Base-by-base conservation (phyloP, 1,140 invertebrate species). In the Ectropis grisescens region DNA sequence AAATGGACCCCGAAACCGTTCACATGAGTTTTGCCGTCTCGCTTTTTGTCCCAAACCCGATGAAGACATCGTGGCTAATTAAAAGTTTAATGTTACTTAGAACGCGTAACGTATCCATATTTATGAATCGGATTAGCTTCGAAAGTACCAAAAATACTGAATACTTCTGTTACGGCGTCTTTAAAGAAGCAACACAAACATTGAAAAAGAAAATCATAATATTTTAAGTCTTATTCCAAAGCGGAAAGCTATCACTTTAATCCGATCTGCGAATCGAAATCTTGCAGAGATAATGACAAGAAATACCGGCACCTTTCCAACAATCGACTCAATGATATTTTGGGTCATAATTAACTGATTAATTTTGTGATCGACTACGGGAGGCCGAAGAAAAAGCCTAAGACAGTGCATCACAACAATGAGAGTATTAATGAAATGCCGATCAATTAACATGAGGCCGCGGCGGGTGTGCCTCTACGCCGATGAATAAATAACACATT, bases 401-500 rank as follows among this genome's bases (percentile, higher is more conserved):
- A 45, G 28, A 37, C 25, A 33, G 27, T 30, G 37, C 13, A n/a
- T n/a, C 36, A 49, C 41, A 58, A 56, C 56, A 67, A 65, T 55
- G 47, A 39, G 24, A 38, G 43, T 49, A 61, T 59, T 59, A 56
- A 68, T 70, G 51, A 67, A 60, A 58, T 46, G 47, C 33, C 38
- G 46, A 51, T 58, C 55, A 64, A 72, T 66, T 64, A 70, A 58
- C 50, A 55, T 66, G 52, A 59, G 51, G 32, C 44, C 59, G 26
- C 67, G 34, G 53, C 57, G 54, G 68, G 8, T 19, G 8, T 19
- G 16, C 16, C n/a, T 19, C 16, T 19, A 19, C 8, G n/a, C n/a
- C 53, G 56, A 66, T 60, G 58, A 50, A 70, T 66, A 75, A 71
- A 62, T 70, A 65, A 59, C 54, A 42, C 42, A 48, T 64, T 61